Evolutionary conservation across 2,797 vertebrate species (phyloP).

Genomic region (Chrysocyon brachyurus): DNA sequence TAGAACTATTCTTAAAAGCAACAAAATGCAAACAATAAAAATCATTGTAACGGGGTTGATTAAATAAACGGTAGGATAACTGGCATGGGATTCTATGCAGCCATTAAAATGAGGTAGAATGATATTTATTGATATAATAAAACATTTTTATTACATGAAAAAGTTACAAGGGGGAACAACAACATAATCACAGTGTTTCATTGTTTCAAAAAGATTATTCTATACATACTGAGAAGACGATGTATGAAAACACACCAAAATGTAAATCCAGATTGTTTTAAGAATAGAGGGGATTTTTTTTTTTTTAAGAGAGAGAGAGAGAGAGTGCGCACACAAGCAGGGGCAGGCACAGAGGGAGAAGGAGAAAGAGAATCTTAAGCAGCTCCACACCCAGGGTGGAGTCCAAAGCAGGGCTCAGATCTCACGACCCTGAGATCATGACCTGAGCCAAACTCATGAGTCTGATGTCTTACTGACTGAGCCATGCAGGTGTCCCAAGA

Average conservation of each 20-base stretch:
- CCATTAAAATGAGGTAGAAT: constrained; percentile 39
- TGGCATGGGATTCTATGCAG: not conserved
- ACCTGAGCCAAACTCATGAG: not conserved
- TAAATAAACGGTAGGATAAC: not conserved
- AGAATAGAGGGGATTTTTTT: not conserved
- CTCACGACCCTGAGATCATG: not conserved
- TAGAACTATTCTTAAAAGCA: not conserved
- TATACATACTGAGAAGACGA: not conserved
- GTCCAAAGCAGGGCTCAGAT: not conserved
- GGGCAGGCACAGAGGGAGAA: not conserved
- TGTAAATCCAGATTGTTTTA: not conserved
- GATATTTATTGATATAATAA: not conserved
- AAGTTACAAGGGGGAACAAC: not conserved
- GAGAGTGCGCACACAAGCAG: not conserved
- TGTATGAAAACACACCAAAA: not conserved
- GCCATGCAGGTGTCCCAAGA: not conserved
- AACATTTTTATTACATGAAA: constrained; percentile 18
- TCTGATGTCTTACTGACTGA: not conserved
- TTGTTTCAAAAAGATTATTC: not conserved
- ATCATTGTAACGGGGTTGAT: constrained; percentile 1
- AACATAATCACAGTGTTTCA: constrained; percentile 37
- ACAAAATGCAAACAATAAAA: not conserved
- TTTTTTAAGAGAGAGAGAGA: not conserved
- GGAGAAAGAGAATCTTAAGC: not conserved
- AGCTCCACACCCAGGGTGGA: not conserved